Evolutionary conservation across 92 coral and sea anemone species (phyloP).

Genomic region (Meandrina meandrites): DNA sequence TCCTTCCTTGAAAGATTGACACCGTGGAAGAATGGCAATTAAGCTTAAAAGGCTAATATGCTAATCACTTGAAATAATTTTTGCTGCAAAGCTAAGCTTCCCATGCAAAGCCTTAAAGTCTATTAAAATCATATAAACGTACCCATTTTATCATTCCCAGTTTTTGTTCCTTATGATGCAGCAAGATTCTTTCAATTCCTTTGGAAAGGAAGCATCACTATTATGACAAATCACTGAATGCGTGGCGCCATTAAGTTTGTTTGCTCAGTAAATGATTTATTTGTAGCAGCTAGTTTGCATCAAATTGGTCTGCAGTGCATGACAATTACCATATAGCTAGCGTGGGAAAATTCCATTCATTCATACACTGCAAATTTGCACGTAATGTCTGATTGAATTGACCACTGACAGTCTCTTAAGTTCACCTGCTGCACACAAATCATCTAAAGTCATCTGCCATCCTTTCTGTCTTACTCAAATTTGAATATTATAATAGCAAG

Average conservation of each 20-base stretch:
- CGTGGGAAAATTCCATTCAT: slow-evolving; percentile 10
- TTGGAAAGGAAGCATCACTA: not conserved
- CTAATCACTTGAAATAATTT: not conserved
- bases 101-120: not conserved
- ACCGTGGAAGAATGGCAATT: not conserved
- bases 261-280: not conserved
- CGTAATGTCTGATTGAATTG: not conserved
- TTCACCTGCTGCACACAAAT: too few species aligned
- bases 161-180: not conserved
- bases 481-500: too few species aligned
- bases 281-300: not conserved
- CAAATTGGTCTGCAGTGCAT: not conserved
- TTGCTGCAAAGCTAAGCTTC: not conserved
- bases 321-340: not conserved
- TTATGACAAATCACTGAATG: not conserved
- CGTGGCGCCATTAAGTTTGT: not conserved
- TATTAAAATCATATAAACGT: not conserved
- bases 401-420: not conserved
- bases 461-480: too few species aligned
- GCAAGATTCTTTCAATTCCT: not conserved
- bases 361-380: not conserved
- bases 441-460: too few species aligned
- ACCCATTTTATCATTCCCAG: not conserved
- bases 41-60: not conserved
- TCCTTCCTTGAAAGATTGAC: not conserved